Evolutionary conservation across 2,797 vertebrate genomes (phyloP).

Genomic region (Coracias cyanogaster): DNA sequence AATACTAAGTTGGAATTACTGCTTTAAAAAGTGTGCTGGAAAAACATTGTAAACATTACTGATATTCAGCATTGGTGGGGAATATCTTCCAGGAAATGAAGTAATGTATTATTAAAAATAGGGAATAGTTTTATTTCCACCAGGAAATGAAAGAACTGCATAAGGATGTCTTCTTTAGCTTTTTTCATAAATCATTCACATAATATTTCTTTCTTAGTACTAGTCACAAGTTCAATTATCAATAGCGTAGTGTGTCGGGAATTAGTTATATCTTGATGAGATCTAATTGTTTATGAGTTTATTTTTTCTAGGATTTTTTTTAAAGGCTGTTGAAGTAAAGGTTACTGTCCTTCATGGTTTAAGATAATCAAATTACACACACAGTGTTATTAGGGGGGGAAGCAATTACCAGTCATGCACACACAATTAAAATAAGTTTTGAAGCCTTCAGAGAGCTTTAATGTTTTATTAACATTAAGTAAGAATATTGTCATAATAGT

Average conservation of each 20-base stretch:
- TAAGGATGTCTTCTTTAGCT: background rate
- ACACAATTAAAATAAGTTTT: conserved; percentile 45
- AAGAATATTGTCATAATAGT: background rate
- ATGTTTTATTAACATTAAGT: background rate
- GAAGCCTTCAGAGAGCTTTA: conserved; percentile 17
- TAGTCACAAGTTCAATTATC: conserved; percentile 19
- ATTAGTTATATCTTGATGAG: conserved; percentile 4
- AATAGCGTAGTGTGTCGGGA: background rate
- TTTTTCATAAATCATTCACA: conserved; percentile 7
- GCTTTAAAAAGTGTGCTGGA: background rate
- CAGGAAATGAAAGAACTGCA: conserved; percentile 22
- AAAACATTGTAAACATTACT: background rate
- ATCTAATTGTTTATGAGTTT: conserved; percentile 49
- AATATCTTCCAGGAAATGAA: conserved; percentile 25
- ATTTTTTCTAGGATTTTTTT: background rate
- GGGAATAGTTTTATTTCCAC: conserved; percentile 30
- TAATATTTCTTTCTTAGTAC: background rate
- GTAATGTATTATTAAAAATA: conserved; percentile 41
- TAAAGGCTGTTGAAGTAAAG: background rate
- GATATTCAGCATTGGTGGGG: background rate
- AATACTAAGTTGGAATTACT: background rate
- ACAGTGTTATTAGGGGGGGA: background rate
- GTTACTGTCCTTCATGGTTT: conserved; percentile 50
- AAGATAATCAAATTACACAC: conserved; percentile 49
- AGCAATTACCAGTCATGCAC: conserved; percentile 39